These are phyloP conservation scores for Rhagonycha lutea DNA, from an alignment of 2,888 invertebrate genomes.

Conservation along the genomic window DNA sequence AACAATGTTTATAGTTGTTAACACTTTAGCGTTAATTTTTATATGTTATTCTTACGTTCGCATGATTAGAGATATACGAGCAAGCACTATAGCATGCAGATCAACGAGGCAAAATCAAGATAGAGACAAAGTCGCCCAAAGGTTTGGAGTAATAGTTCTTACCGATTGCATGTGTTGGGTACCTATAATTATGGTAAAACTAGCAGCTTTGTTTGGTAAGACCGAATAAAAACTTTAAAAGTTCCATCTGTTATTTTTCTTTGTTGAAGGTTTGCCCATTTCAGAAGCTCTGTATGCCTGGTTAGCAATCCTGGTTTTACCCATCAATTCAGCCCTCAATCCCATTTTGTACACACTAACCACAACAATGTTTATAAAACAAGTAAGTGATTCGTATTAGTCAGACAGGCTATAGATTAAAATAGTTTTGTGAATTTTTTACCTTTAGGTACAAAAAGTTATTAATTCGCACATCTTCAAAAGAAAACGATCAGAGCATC, in stretches of 20 bases:
- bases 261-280: conserved; percentile 56
- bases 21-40: conserved; percentile 60
- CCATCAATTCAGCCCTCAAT: conserved; percentile 66
- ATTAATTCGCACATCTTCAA: conserved; percentile 21
- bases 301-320: conserved; percentile 64
- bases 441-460: conserved; percentile 24
- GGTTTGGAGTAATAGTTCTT: conserved; percentile 63
- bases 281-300: conserved; percentile 63
- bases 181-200: conserved; percentile 62
- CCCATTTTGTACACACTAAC: conserved; percentile 66
- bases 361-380: conserved; percentile 64
- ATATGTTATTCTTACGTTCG: conserved; percentile 62
- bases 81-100: conserved; percentile 62
- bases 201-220: conserved; percentile 60
- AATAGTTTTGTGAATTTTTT: conserved; percentile 15
- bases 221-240: background rate
- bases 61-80: conserved; percentile 62
- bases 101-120: conserved; percentile 63
- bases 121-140: conserved; percentile 59
- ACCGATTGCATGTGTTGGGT: conserved; percentile 67
- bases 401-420: background rate
- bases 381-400: conserved; percentile 47
- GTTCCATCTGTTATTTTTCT: background rate
- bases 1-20: conserved; percentile 60
- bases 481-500: conserved; percentile 28